Base-by-base conservation (phyloP, 2,888 invertebrate species). In the Caenorhabditis japonica region DNA sequence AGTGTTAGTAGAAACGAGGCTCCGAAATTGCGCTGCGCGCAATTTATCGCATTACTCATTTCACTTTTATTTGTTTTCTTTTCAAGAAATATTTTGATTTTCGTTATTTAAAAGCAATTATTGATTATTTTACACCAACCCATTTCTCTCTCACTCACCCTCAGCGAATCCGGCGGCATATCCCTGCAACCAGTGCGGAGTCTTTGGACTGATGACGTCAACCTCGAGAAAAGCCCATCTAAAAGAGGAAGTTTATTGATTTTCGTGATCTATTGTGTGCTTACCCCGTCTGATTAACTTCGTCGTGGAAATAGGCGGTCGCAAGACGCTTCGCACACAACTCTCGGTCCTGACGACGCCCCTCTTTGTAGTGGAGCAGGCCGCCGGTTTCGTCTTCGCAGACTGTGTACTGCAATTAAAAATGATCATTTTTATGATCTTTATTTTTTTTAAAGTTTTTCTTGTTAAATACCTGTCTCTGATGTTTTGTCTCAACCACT, bases 91-190 rank as follows among this genome's bases (percentile, higher is more conserved):
- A 25, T 12, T 4, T 44, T 21, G 8, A 44, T 4, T 30, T 30
- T 10, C 5, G 10, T 51, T 13, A 52, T 51, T 43, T 23, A 12
- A 7, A 52, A 38, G 17, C 4, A 12, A 30, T 33, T 7, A 49
- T 8, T 25, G 7, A 47, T 25, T 47, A 8, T n/a, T n/a, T 39
- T 39, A 4, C 4, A 39, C 15, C 15, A 43, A 43, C n/a, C 10
- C 2, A n/a, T 47, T 17, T 46, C 12, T 13, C 19, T 19, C 15
- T 23, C 21, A 17, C 58, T 19, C 8, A 79, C 85, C 86, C 68
- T 86, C 86, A 23, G 85, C 72, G 47, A 81, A 76, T 38, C 86
- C 86, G 7, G 86, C 84, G 2, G 84, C 80, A 60, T 87, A 86
- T 19, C 86, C 86, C 52, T 82, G 82, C 17, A 84, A 69, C 27